These are phyloP conservation scores for Hirtodrosophila cameraria DNA, from an alignment of 2,888 invertebrate species.

Conservation along the genomic window DNA sequence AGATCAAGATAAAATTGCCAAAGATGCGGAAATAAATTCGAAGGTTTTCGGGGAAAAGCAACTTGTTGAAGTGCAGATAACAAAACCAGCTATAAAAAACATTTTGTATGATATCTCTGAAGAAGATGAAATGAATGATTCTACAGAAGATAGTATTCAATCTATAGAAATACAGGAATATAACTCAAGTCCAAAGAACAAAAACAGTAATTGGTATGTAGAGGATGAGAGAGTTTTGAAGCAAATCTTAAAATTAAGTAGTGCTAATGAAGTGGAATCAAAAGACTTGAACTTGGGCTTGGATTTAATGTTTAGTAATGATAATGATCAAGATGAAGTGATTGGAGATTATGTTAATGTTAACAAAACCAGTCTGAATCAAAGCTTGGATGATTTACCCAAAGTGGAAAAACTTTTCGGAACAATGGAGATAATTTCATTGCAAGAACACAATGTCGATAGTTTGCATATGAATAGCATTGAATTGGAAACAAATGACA, in stretches of 20 bases:
- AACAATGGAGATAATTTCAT: constrained; percentile 4
- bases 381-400: neutral
- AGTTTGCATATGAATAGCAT: too few relatives aligned
- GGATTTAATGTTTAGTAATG: constrained; percentile 5
- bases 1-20: too few relatives aligned
- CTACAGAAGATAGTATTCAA: too few relatives aligned
- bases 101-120: neutral
- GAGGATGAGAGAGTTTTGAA: constrained; percentile 14
- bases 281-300: constrained; percentile 19
- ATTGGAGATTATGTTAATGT: constrained; percentile 38
- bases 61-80: too few relatives aligned
- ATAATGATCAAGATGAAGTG: constrained; percentile 14
- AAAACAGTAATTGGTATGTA: constrained; percentile 33
- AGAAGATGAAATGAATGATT: neutral
- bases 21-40: too few relatives aligned
- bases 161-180: neutral
- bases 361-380: neutral
- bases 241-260: neutral
- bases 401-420: constrained; percentile 12
- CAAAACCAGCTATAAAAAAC: neutral
- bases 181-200: too few relatives aligned
- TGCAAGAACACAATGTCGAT: neutral
- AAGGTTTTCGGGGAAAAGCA: too few relatives aligned
- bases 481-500: too few relatives aligned
- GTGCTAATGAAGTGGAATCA: constrained; percentile 16